Percentiles rank a stretch among this genome's conserved stretches.
Evolutionary conservation across 2,797 vertebrate species (phyloP).

Genomic region (Apogon talboti): DNA sequence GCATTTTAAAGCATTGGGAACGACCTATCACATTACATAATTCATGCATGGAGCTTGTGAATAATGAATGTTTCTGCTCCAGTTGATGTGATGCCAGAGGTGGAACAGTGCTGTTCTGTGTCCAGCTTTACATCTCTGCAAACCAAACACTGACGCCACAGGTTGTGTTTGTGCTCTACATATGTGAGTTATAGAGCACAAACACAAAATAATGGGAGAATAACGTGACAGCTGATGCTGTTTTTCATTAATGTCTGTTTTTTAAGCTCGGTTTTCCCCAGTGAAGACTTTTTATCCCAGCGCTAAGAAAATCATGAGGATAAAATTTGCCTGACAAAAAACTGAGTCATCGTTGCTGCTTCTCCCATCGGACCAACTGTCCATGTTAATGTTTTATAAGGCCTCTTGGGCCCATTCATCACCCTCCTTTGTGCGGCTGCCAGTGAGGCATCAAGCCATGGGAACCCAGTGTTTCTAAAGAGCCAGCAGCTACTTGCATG

Average conservation of each 20-base stretch:
- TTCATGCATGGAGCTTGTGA: conserved; percentile 64
- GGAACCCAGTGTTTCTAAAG: conserved; percentile 63
- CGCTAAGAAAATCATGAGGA: conserved; percentile 42
- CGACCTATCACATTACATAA: conserved; percentile 72
- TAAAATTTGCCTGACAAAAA: conserved; percentile 57
- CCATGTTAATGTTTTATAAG: conserved; percentile 83
- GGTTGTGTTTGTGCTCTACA: conserved; percentile 29
- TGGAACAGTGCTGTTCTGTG: conserved; percentile 44
- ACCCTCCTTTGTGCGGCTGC: conserved; percentile 73
- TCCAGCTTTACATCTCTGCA: conserved; percentile 27
- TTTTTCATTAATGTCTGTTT: conserved; percentile 41
- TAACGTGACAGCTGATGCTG: conserved; percentile 28
- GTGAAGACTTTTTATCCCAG: conserved; percentile 13
- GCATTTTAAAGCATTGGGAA: conserved; percentile 53
- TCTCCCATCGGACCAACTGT: conserved; percentile 71
- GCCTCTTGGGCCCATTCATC: conserved; percentile 77
- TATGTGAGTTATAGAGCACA: conserved; percentile 12
- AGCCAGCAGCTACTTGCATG: conserved; percentile 49
- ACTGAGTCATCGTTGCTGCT: conserved; percentile 65
- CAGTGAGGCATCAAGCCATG: conserved; percentile 71
- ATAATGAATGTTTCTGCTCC: conserved; percentile 75
- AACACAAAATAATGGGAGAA: conserved; percentile 40
- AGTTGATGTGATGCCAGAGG: conserved; percentile 65
- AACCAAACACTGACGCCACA: conserved; percentile 40
- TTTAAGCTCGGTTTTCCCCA: conserved; percentile 3